Base-by-base conservation (phyloP, 2,797 vertebrate species). In the Myripristis jacobus region DNA sequence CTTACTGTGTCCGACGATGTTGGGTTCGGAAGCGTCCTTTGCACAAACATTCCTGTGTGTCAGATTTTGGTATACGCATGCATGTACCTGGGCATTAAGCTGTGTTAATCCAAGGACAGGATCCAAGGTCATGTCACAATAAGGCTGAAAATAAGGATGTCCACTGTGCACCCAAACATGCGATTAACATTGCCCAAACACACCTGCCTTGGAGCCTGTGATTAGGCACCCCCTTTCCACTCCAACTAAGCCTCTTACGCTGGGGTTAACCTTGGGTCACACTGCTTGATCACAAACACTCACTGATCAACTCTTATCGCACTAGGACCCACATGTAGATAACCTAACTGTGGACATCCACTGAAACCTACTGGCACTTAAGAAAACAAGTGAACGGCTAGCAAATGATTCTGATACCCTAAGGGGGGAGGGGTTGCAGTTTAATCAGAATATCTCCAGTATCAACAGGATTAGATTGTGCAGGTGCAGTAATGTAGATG, bases 171-270 rank as follows among this genome's bases (percentile, higher is more conserved):
- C 61, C 46, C 61, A 51, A 59, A 73, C 47, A 58, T 65, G 53
- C 41, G 31, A 58, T 73, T 52, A 65, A 59, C 36, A 41, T 43
- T 22, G 24, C 43, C 61, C 70, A 66, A 52, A 71, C 55, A 48
- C 19, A 62, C 59, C 36, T 29, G 11, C n/a, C 51, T 48, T 22
- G 31, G 43, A 29, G 36, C 34, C 46, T 31, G 31, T 15, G 57
- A 60, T 19, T 56, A 56, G 18, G 2, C 27, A 1, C 58, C 25
- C 48, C 19, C 2, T 6, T 19, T 51, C 29, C 8, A 2, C 24
- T 50, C 27, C 6, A 9, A 15, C 16, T 65, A 66, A 73, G 50
- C 71, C 22, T 46, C 63, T 60, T 73, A 73, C 18, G 12, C 24
- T 16, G 22, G 54, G 59, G 61, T 58, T 43, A 34, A 34, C 47